A percentile compares a stretch with the other conserved stretches of the same genome.
Conservation (phyloP, 2,888 invertebrate species). For the Seira sanloemensis region DNA sequence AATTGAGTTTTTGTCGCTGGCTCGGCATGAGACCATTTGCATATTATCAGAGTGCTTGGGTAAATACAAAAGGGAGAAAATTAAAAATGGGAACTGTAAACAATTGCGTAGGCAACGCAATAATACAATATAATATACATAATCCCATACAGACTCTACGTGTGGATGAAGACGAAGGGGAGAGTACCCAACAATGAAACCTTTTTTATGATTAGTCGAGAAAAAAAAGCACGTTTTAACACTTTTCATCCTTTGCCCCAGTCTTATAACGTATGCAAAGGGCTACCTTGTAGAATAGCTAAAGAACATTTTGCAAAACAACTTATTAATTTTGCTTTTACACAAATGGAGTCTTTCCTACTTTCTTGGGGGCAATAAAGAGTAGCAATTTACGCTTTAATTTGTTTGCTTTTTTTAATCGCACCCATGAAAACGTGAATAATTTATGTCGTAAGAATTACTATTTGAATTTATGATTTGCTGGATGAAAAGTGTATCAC, state of each 20-base stretch:
- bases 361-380: no score
- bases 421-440: not conserved
- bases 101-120: no score
- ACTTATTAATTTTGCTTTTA: no score
- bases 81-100: conserved; percentile 18
- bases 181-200: not conserved
- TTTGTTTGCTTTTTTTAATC: conserved; percentile 10
- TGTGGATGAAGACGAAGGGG: no score
- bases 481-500: not conserved
- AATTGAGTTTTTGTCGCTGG: conserved; percentile 66
- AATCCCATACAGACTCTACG: no score
- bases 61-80: not conserved
- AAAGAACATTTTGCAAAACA: no score
- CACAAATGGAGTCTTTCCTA: no score
- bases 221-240: not conserved
- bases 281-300: no score
- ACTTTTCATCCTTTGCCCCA: no score
- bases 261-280: no score
- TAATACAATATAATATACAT: no score
- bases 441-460: not conserved
- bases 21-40: conserved; percentile 25
- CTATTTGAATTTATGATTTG: conserved; percentile 13
- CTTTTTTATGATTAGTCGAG: not conserved
- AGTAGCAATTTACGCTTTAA: no score
- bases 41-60: not conserved